Evolutionary conservation across 2,888 invertebrate genomes (phyloP), one percentile per base, ranked within the genome.

Genomic region (Pterobdella sp.): DNA sequence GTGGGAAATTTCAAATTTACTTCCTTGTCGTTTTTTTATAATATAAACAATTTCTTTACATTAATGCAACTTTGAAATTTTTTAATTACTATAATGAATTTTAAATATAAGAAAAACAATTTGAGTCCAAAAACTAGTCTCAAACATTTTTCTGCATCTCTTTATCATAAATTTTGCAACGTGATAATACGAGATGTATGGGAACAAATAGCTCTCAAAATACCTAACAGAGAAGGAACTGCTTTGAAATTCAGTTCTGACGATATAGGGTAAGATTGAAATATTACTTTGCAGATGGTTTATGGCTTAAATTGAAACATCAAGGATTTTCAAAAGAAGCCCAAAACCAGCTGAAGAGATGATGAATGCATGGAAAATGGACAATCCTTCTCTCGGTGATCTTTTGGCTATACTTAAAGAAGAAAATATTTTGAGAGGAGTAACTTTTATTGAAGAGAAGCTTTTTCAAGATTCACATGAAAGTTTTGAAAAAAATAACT

Each of bases 51-150:
- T n/a, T n/a, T n/a, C n/a, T n/a, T n/a, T n/a, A n/a, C n/a, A n/a
- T n/a, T n/a, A n/a, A n/a, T n/a, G n/a, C n/a, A n/a, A n/a, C 79
- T 80, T 34, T 78, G 77, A 67, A 75, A 74, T 37, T 63, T n/a
- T 49, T 65, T 32, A 70, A 42, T 74, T 67, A 72, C 37, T 52
- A 32, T 74, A 14, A 68, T 26, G 72, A 74, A 72, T 35, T n/a
- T 69, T 36, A 26, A 56, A 56, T 56, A 26, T 22, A 26, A 18
- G n/a, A 56, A 18, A 56, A 26, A 26, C 4, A 22, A 14, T 4
- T 26, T 56, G 26, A 26, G 60, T 56, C 60, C 60, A 22, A 56
- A 69, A 22, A 42, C 69, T 29, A 69, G 49, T 49, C 31, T 69
- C 22, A 69, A 69, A 26, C 32, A 49, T 3, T 52, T 69, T 52